A percentile compares a stretch with the other conserved stretches of the same genome.
Evolutionary conservation across 2,797 vertebrate genomes (phyloP).

Genomic region (Fringilla coelebs): DNA sequence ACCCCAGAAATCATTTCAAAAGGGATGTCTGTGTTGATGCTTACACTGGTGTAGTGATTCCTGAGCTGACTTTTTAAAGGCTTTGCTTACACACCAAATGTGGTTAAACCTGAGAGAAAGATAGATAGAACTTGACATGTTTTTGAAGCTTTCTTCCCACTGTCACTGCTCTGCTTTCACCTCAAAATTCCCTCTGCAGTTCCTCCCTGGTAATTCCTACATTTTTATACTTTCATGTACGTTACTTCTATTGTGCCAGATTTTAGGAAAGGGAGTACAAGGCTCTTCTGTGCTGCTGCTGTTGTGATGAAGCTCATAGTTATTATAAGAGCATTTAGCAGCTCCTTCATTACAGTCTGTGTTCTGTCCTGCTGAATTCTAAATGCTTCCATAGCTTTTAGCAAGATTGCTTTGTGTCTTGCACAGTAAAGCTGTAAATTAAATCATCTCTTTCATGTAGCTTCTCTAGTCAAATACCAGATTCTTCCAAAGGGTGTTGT

Average conservation of each 20-base stretch:
- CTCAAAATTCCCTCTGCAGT: background rate
- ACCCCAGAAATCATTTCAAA: background rate
- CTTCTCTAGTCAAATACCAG: background rate
- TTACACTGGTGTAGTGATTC: background rate
- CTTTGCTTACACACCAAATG: background rate
- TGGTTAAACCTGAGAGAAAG: background rate
- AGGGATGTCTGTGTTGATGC: background rate
- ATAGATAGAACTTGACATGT: background rate
- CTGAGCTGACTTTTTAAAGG: background rate
- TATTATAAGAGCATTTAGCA: background rate
- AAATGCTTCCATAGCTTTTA: background rate
- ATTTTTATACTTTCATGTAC: background rate
- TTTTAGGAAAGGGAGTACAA: background rate
- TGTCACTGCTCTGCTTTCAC: background rate
- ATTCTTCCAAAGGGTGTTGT: background rate
- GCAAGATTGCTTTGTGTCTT: background rate
- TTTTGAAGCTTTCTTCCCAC: background rate
- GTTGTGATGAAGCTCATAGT: background rate
- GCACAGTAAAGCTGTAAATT: background rate
- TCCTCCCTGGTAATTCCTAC: background rate
- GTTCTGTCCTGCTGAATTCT: background rate
- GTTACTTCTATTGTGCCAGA: background rate
- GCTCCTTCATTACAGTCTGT: background rate
- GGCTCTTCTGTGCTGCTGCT: background rate
- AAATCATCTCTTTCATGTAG: background rate